A percentile compares a stretch with the other conserved stretches of the same genome.
Evolutionary conservation across 2,888 invertebrate species (phyloP).

Genomic region (Panopea generosa): DNA sequence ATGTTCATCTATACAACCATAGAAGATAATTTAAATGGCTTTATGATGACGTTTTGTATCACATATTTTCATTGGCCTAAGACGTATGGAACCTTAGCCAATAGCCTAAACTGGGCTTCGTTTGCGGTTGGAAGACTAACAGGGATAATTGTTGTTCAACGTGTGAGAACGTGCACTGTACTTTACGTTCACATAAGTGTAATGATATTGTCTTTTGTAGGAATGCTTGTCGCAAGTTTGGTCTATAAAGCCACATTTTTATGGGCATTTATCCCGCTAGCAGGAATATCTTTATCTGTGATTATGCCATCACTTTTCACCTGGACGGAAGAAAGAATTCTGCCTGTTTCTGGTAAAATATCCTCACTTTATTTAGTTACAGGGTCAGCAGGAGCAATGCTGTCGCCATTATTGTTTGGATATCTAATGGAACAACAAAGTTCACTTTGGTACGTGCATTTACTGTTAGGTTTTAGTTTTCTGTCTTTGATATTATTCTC

Average conservation of each 20-base stretch:
- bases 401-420: constrained; percentile 51
- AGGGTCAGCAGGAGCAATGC: constrained; percentile 41
- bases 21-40: constrained; percentile 51
- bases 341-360: constrained; percentile 44
- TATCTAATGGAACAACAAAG: constrained; percentile 47
- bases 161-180: constrained; percentile 79
- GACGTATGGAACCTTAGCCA: constrained; percentile 76
- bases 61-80: constrained; percentile 75
- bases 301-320: constrained; percentile 77
- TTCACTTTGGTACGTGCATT: constrained; percentile 51
- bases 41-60: constrained; percentile 51
- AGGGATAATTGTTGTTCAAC: constrained; percentile 81
- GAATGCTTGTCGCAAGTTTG: constrained; percentile 37
- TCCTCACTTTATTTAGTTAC: constrained; percentile 49
- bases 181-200: constrained; percentile 72
- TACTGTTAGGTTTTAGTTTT: constrained; percentile 50
- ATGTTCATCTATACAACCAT: constrained; percentile 40
- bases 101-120: constrained; percentile 84
- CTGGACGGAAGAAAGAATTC: constrained; percentile 40
- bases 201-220: constrained; percentile 38
- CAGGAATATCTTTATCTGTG: constrained; percentile 84
- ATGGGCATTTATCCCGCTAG: constrained; percentile 80
- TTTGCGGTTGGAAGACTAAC: constrained; percentile 82
- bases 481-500: constrained; percentile 34
- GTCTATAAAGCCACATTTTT: constrained; percentile 16